A percentile compares a stretch with the other conserved stretches of the same genome.
These are phyloP conservation scores for Drosophila grimshawi DNA, from an alignment of 1,140 invertebrate genomes.

Conservation along the genomic window DNA sequence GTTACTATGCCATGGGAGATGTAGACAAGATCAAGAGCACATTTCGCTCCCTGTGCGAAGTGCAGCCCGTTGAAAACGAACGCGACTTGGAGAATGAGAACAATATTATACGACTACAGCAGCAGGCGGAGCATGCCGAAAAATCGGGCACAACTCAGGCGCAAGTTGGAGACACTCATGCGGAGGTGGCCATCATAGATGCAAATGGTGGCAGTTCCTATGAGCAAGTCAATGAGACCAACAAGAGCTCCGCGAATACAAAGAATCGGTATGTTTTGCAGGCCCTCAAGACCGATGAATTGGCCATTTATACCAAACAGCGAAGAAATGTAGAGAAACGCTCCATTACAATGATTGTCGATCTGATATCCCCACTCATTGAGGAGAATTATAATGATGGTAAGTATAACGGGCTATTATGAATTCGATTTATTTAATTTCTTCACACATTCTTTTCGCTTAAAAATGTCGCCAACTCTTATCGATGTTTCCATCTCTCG, in stretches of 20 bases:
- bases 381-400: conserved; percentile 91
- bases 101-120: conserved; percentile 73
- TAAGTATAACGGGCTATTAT: conserved; percentile 67
- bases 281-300: conserved; percentile 91
- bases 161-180: conserved; percentile 17
- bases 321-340: conserved; percentile 92
- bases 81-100: conserved; percentile 90
- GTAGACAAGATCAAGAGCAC: conserved; percentile 96
- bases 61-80: conserved; percentile 92
- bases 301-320: conserved; percentile 91
- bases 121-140: conserved; percentile 55
- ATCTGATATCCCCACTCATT: conserved; percentile 95
- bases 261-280: conserved; percentile 87
- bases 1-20: conserved; percentile 97
- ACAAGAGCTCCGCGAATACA: conserved; percentile 40
- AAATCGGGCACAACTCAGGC: conserved; percentile 37
- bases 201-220: conserved; percentile 42
- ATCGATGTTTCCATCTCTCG: too few species aligned
- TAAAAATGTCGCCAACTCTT: too few species aligned
- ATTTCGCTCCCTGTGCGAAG: conserved; percentile 95
- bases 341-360: conserved; percentile 95
- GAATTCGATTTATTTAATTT: too few species aligned
- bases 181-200: conserved; percentile 65
- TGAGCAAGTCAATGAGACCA: conserved; percentile 38
- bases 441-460: too few species aligned